Evolutionary conservation across 2,888 invertebrate species (phyloP), one percentile per base, ranked within the genome.

Genomic region (Hanleya hanleyi): DNA sequence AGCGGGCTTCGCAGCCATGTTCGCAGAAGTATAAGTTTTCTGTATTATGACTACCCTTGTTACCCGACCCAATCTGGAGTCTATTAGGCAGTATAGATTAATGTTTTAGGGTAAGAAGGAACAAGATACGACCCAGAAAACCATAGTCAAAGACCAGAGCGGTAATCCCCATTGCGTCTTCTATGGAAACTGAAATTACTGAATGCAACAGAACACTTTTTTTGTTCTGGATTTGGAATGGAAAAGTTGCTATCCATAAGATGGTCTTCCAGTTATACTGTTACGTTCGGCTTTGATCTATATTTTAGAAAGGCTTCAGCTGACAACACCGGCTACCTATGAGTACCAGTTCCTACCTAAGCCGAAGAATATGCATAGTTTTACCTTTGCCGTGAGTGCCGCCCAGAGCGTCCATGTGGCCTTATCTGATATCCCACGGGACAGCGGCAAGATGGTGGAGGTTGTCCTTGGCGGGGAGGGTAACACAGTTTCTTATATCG

Each of bases 401-500:
- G 85, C 93, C 0, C 94, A 96, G 86, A 96, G 96, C 91, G 96
- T 96, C 15, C 96, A 96, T 88, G 85, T 97, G 82, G 95, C 95
- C 0, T 93, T 97, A 18, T 94, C 95, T 18, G 7, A 6, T 6
- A 41, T 29, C 4, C 87, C 90, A 75, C 91, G 93, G 70, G 93
- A 93, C 0, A 94, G 95, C 2, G 91, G 92, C 66, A 95, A 94
- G 80, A 95, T 96, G 93, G 94, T 94, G 88, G 96, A 97, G 91
- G 88, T 96, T 68, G 95, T 96, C 91, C 92, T 97, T 83, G 96
- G 96, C 36, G 96, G 96, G 41, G 96, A 96, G 96, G 93, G 93
- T 38, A 96, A 96, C 90, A 92, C 93, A 78, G 96, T 95, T 91
- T 93, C 94, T 50, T 95, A 71, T 75, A 77, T 78, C 15, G 49